Evolutionary conservation across 2,797 vertebrate species (phyloP), one percentile per base, ranked within the genome.

Genomic region (Atherinosoma microstoma): DNA sequence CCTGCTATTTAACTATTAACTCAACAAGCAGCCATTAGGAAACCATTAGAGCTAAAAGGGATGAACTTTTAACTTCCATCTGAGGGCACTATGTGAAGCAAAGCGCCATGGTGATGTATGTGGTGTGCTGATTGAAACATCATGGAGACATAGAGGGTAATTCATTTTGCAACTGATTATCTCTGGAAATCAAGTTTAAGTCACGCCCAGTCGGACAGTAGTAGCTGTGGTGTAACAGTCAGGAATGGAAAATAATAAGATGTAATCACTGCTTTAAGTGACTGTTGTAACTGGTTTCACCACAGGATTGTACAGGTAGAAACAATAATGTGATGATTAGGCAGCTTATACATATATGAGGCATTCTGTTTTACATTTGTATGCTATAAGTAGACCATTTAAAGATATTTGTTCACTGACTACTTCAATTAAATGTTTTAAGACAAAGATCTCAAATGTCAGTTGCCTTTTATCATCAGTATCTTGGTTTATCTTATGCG

Each of bases 1-100:
- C 68, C 83, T 88, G 89, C 85, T 85, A 88, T 90, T 91, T 84
- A 83, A 86, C 89, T 78, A 90, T 93, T 93, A 92, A 86, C 87
- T 91, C 85, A 91, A 89, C 85, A 87, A 89, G 89, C 82, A 63
- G 75, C 85, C 88, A 93, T 93, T 94, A 92, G 78, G 80, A 91
- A 91, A 87, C 85, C 88, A 94, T 93, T 91, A 92, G 72, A 4
- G 79, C 75, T 90, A 86, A 90, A 84, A 84, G 77, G 78, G 63
- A 86, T 91, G 91, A 92, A 91, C 90, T 93, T 90, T 93, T 83
- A 87, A 85, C 89, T 86, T 87, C 65, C 62, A 83, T 80, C 38
- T 35, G 13, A 76, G 79, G 76, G 82, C 59, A 74, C 84, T 67
- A 72, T 63, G 64, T 73, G 63, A 85, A 77, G 79, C 59, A 11